These are phyloP conservation scores for Anguilla obscura DNA, from an alignment of 2,797 vertebrate genomes.

Conservation along the genomic window DNA sequence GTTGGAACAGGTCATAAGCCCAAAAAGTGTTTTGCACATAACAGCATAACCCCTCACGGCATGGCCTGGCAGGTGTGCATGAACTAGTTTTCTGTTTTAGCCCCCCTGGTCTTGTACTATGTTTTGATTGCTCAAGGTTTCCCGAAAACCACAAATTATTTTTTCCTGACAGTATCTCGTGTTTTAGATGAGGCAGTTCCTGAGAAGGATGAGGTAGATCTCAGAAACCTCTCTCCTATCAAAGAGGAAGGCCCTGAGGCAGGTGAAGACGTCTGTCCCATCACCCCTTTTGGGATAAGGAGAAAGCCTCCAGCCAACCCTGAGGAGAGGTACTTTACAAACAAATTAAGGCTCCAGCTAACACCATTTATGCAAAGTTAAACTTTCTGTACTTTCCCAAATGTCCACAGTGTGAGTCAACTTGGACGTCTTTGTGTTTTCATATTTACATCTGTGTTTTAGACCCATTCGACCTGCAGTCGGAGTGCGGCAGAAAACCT, in stretches of 20 bases:
- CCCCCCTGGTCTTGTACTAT: background rate
- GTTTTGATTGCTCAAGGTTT: background rate
- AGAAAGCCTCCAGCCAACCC: conserved; percentile 35
- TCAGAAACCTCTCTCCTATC: conserved; percentile 48
- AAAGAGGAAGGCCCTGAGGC: conserved; percentile 49
- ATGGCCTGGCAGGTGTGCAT: background rate
- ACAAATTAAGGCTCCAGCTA: background rate
- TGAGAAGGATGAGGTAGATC: conserved; percentile 38
- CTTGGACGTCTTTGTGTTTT: background rate
- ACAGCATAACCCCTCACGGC: background rate
- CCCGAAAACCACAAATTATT: background rate
- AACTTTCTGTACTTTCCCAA: background rate
- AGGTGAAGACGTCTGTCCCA: conserved; percentile 27
- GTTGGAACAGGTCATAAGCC: background rate
- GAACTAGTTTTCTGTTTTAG: background rate
- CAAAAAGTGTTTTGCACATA: background rate
- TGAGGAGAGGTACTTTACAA: conserved; percentile 61
- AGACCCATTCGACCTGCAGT: conserved; percentile 55
- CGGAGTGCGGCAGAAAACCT: conserved; percentile 54
- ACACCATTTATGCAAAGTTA: background rate
- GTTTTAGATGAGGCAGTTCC: conserved; percentile 41
- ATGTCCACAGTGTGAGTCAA: background rate
- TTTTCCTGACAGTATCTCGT: background rate
- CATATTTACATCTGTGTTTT: background rate
- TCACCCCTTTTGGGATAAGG: conserved; percentile 47